Evolutionary conservation across 2,888 invertebrate genomes (phyloP).

Genomic region (Trimorus sp.): DNA sequence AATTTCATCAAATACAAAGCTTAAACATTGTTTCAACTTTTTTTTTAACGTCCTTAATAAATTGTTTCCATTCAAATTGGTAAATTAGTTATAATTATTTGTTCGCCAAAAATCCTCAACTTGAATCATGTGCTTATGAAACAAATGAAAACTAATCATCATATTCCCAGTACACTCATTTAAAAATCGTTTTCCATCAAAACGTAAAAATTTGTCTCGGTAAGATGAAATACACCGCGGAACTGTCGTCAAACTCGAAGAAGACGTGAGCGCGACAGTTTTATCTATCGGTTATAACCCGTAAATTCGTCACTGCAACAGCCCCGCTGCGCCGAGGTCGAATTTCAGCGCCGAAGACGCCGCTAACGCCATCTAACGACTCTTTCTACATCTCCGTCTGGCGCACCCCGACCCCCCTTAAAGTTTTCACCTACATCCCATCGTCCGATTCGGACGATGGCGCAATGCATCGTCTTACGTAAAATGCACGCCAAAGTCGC

Average conservation of each 20-base stretch:
- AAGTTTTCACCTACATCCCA: slow-evolving; percentile 52
- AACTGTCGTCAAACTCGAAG: slow-evolving; percentile 46
- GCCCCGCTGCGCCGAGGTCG: slow-evolving; percentile 40
- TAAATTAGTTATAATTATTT: no score
- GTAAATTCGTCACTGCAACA: slow-evolving; percentile 58
- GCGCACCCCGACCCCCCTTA: slow-evolving; percentile 38
- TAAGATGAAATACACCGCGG: slow-evolving; percentile 36
- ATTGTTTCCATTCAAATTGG: no score
- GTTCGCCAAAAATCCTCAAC: no score
- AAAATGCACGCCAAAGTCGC: slow-evolving; percentile 25
- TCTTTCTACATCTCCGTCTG: slow-evolving; percentile 27
- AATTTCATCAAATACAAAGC: no score
- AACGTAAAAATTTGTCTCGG: background rate
- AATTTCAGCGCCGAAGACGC: slow-evolving; percentile 46
- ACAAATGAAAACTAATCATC: no score
- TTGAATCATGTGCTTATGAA: no score
- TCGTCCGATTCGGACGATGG: slow-evolving; percentile 50
- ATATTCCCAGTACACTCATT: no score
- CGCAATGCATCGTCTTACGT: slow-evolving; percentile 53
- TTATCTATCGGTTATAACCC: slow-evolving; percentile 51
- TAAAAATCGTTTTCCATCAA: no score
- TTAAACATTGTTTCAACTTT: no score
- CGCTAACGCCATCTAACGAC: slow-evolving; percentile 44
- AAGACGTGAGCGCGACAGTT: slow-evolving; percentile 45
- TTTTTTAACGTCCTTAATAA: no score